phyloP scores from a whole-genome alignment of 2,888 invertebrate genomes.

The Rhyacophila evoluta region DNA sequence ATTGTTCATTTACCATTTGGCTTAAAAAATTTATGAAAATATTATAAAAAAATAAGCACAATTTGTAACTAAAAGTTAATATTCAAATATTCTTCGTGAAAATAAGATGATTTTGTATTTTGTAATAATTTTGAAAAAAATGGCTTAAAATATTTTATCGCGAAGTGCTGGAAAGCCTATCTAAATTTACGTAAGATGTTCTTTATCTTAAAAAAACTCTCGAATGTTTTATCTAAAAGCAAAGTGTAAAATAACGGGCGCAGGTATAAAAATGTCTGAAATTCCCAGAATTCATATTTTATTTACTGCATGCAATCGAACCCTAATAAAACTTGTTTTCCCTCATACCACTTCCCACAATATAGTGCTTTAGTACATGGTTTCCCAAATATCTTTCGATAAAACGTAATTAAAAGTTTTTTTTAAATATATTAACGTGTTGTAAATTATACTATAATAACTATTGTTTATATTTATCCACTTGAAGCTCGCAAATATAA shows the following conservation, averaged over 20 bases:
- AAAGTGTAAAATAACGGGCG: slow-evolving; percentile 57
- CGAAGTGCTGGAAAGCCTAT: neutral
- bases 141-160: no score
- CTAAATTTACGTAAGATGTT: neutral
- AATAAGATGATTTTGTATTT: no score
- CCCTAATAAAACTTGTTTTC: slow-evolving; percentile 64
- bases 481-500: no score
- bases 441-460: no score
- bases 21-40: no score
- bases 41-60: no score
- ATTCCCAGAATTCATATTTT: slow-evolving; percentile 71
- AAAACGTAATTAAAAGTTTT: neutral
- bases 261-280: slow-evolving; percentile 51
- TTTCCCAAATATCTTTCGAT: neutral
- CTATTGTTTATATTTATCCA: no score
- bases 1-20: no score
- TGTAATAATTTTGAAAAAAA: no score
- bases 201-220: neutral
- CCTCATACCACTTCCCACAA: neutral
- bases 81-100: no score
- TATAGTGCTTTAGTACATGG: slow-evolving; percentile 2
- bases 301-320: slow-evolving; percentile 72
- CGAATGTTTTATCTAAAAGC: slow-evolving; percentile 6
- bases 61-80: no score
- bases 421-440: no score